Evolutionary conservation across 2,797 vertebrate species (phyloP), one percentile per base, ranked within the genome.

Genomic region (Schizothorax lantsangensis): DNA sequence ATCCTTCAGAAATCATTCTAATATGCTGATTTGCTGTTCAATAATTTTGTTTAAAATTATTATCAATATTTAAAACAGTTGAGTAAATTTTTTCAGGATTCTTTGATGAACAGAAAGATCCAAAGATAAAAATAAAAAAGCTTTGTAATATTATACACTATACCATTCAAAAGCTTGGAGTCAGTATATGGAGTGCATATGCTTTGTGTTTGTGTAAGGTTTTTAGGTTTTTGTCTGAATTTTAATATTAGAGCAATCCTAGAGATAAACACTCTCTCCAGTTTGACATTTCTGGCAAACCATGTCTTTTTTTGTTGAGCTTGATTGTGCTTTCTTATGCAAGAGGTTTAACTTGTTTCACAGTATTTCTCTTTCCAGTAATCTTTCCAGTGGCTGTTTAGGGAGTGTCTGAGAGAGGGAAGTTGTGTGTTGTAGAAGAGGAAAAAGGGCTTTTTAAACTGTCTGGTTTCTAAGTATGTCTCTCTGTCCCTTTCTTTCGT

Each of bases 331-430:
- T 30, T 66, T 81, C 62, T 68, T 68, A 68, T 81, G 43, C 43
- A 81, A 66, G 43, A 49, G 66, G 62, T 49, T 72, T 38, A 30
- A 26, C 7, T 11, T n/a, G 36, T 47, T 85, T 84, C 73, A 77
- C 59, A 84, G 73, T 33, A 40, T 68, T 66, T 78, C 23, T 52
- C 40, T 69, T 75, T 78, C 73, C 47, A 87, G 36, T 71, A 79
- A 45, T 79, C 26, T 81, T 68, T 81, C 80, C 30, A 49, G n/a
- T 52, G 26, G 40, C 21, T 72, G 2, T 33, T 30, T 23, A 45
- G 23, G 72, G 38, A 43, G 66, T 30, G 40, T 59, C 21, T 36
- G 21, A 43, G 26, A 33, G 26, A 59, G 11, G 23, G 17, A 79
- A 62, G 75, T 79, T 64, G 30, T 30, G 68, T 75, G 59, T 84